Evolutionary conservation across 2,113 vertebrate genomes (phyloP).

Genomic region (Paedocypris sp.): DNA sequence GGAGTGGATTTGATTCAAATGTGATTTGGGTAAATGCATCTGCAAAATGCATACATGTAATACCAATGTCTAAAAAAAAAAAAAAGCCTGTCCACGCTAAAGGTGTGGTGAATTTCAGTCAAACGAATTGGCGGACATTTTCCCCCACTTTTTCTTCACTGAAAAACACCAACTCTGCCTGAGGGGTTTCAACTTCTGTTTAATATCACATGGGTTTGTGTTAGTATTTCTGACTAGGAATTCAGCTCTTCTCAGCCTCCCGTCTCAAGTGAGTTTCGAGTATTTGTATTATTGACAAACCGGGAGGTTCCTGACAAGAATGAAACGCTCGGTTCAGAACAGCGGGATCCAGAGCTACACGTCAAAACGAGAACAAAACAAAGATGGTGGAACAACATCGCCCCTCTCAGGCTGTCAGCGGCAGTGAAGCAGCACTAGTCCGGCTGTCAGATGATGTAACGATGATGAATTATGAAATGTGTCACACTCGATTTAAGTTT

Average conservation of each 20-base stretch:
- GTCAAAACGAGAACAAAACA: neutral
- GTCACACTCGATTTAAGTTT: conserved; percentile 30
- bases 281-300: conserved; percentile 13
- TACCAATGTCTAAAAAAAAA: too few species aligned
- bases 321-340: too few species aligned
- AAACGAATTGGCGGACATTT: too few species aligned
- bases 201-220: neutral
- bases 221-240: neutral
- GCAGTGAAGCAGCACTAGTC: neutral
- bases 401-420: neutral
- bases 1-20: too few species aligned
- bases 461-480: conserved; percentile 34
- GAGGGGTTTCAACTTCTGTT: neutral
- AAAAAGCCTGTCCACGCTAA: too few species aligned
- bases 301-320: too few species aligned
- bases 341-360: neutral
- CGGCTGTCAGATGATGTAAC: conserved; percentile 16
- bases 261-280: conserved; percentile 13
- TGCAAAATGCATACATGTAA: too few species aligned
- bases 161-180: neutral
- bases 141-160: too few species aligned
- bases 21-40: too few species aligned
- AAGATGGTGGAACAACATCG: conserved; percentile 5
- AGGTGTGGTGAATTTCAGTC: too few species aligned
- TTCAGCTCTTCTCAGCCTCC: neutral